Percentiles rank a stretch among this genome's conserved stretches.
Evolutionary conservation across 2,797 vertebrate genomes (phyloP).

Genomic region (Simalia tracyae): DNA sequence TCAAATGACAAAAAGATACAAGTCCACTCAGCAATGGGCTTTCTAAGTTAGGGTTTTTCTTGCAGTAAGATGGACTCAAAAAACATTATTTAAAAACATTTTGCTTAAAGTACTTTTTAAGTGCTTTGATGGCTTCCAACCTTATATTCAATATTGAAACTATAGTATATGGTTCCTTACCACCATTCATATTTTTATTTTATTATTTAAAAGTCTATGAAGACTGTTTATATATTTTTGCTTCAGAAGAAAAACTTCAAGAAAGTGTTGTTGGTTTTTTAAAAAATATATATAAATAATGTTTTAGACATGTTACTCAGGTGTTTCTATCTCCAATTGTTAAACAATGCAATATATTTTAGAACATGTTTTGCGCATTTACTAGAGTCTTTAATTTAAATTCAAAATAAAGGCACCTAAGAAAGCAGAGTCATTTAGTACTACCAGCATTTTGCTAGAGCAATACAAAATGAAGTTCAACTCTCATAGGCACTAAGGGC

Average conservation of each 20-base stretch:
- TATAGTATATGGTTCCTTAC: background rate
- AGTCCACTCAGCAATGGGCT: background rate
- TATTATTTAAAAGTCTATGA: background rate
- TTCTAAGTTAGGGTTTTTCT: background rate
- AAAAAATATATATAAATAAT: background rate
- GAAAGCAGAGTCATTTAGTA: background rate
- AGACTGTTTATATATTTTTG: constrained; percentile 9
- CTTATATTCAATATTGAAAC: background rate
- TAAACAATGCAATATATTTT: background rate
- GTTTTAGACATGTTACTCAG: background rate
- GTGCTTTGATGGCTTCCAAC: constrained; percentile 11
- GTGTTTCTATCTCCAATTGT: background rate
- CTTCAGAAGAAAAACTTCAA: constrained; percentile 30
- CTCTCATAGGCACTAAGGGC: background rate
- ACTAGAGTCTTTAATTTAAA: background rate
- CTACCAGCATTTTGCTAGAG: background rate
- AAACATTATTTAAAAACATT: background rate
- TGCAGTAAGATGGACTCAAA: background rate
- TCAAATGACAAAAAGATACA: background rate
- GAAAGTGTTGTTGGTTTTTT: background rate
- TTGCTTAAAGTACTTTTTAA: background rate
- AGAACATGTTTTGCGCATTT: background rate
- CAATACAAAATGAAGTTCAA: background rate
- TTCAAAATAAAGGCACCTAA: background rate
- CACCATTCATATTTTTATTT: constrained; percentile 3